phyloP scores from a whole-genome alignment of 2,797 vertebrate genomes.

The Pseudopleuronectes americanus region DNA sequence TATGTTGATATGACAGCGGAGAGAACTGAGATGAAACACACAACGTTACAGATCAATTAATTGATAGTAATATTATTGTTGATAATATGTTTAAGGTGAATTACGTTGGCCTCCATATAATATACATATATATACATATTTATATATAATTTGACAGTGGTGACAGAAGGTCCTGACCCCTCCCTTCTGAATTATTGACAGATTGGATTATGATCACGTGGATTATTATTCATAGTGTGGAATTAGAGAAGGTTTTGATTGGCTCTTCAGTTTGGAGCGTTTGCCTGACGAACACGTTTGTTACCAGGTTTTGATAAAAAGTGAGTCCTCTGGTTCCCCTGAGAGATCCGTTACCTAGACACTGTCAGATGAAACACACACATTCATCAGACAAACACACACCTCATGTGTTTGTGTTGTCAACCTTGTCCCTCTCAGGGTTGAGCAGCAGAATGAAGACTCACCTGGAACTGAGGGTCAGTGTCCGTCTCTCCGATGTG shows the following conservation, averaged over 20 bases:
- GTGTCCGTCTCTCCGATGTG: constrained; percentile 96
- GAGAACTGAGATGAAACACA: too few species aligned
- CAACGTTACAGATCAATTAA: too few species aligned
- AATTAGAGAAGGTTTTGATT: constrained; percentile 38
- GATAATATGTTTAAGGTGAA: too few species aligned
- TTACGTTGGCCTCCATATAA: too few species aligned
- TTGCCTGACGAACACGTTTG: constrained; percentile 26
- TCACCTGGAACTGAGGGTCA: constrained; percentile 95
- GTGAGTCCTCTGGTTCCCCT: constrained; percentile 62
- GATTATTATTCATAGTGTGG: too few species aligned
- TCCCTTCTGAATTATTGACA: constrained; percentile 6
- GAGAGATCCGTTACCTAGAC: constrained; percentile 77
- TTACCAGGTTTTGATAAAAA: constrained; percentile 64
- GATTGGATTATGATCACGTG: constrained; percentile 5
- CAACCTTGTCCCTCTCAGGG: neutral
- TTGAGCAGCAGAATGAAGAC: neutral
- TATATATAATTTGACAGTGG: too few species aligned
- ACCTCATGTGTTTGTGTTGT: neutral
- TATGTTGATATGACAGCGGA: too few species aligned
- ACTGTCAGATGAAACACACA: constrained; percentile 51
- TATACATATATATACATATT: too few species aligned
- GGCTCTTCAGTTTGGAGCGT: neutral
- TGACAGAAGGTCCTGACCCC: too few species aligned
- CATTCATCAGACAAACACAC: neutral
- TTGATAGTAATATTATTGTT: too few species aligned